Base-by-base conservation (phyloP, 92 coral and sea anemone species). In the Palythoa grandiflora region DNA sequence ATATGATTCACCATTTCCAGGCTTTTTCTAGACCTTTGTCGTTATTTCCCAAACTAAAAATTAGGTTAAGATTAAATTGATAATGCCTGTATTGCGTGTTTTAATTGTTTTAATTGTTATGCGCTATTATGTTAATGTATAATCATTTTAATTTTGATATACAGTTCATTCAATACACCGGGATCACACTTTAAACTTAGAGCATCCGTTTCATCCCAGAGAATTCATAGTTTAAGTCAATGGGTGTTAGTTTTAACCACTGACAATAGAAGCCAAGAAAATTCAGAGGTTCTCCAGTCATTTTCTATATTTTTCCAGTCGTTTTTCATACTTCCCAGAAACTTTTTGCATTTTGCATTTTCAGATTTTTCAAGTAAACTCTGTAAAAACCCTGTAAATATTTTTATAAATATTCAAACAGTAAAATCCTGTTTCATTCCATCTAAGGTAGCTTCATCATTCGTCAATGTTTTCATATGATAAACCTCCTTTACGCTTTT, bases 181-280 rank as follows among this genome's bases (percentile, higher is more conserved):
- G 71, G 71, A 65, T 65, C 71, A 65, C 65, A 57, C n/a, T 57
- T 57, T 16, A 57, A 57, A 57, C 16, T 65, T 65, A 17, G 71
- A 65, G 71, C 71, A 65, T 65, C 28, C 71, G 3, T 14, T 2
- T 17, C 71, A 28, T 28, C 16, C 71, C 16, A 28, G 35, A 65
- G 8, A 65, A 65, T 65, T 65, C 60, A 4, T 54, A 54, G 36
- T 65, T 17, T 65, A 2, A 65, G 71, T 65, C 71, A 65, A 20
- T 65, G 36, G 71, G 71, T 20, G 1, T 65, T 65, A 28, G 5
- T 20, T 65, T 65, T 65, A 65, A 65, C 28, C 28, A 28, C 3
- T 15, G 8, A 57, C 28, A 65, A 16, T 17, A 17, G 3, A 65
- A 2, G 71, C 35, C 71, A 65, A 65, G 71, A 17, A 65, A 65